These are phyloP conservation scores for Drosophila ohnishii DNA, from an alignment of 1,140 invertebrate genomes.

Conservation along the genomic window DNA sequence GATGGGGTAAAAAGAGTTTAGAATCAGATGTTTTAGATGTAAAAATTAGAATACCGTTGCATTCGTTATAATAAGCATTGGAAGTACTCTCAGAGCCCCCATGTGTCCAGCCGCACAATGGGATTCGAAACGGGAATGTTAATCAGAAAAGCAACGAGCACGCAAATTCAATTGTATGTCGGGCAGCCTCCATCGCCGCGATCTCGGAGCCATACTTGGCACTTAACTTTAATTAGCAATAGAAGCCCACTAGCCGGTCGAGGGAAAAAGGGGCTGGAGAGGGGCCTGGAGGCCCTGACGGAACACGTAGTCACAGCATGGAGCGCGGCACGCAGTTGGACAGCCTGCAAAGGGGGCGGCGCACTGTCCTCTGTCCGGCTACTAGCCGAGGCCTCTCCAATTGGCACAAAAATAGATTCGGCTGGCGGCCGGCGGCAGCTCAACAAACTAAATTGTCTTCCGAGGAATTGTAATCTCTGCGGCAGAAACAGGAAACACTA, in stretches of 20 bases:
- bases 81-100: not conserved
- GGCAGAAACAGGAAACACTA: slow-evolving; percentile 32
- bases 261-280: not conserved
- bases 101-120: slow-evolving; percentile 16
- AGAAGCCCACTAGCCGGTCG: slow-evolving; percentile 13
- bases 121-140: slow-evolving; percentile 37
- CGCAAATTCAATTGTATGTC: slow-evolving; percentile 25
- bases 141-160: slow-evolving; percentile 48
- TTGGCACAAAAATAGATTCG: slow-evolving; percentile 71
- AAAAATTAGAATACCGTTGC: not conserved
- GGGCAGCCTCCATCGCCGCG: not conserved
- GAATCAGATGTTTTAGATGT: not conserved
- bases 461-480: slow-evolving; percentile 22
- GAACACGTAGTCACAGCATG: slow-evolving; percentile 9
- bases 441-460: slow-evolving; percentile 14
- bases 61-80: not conserved
- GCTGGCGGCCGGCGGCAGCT: slow-evolving; percentile 25
- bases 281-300: not conserved
- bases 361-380: slow-evolving; percentile 1
- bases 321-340: slow-evolving; percentile 8
- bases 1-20: not conserved
- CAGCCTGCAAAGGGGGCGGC: slow-evolving; percentile 59
- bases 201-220: slow-evolving; percentile 25
- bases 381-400: slow-evolving; percentile 54
- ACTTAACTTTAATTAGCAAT: slow-evolving; percentile 54